These are phyloP conservation scores for Pectinophora gossypiella DNA, from an alignment of 1,140 invertebrate species.

Conservation along the genomic window DNA sequence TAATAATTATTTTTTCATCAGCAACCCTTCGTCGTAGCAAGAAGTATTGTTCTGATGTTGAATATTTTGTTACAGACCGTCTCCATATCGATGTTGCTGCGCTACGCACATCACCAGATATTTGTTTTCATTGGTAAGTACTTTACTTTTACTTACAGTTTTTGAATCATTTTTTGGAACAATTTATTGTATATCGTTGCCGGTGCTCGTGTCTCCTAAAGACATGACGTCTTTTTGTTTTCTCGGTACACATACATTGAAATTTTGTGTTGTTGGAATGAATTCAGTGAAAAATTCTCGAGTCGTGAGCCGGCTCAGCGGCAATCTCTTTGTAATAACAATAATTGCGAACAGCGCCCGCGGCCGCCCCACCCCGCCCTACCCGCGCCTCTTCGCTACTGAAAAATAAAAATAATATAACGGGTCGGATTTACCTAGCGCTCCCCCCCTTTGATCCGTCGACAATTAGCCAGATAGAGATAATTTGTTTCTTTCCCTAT, in stretches of 20 bases:
- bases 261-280: constrained; percentile 52
- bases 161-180: constrained; percentile 5
- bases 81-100: constrained; percentile 97
- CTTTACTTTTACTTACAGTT: no score
- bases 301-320: constrained; percentile 61
- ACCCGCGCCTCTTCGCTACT: constrained; percentile 13
- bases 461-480: constrained; percentile 64
- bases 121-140: constrained; percentile 97
- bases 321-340: constrained; percentile 73
- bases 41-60: background rate
- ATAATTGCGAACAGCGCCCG: constrained; percentile 66
- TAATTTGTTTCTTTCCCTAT: constrained; percentile 65
- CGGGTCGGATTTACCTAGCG: constrained; percentile 59
- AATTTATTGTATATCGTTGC: background rate
- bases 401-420: constrained; percentile 46
- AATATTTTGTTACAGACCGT: constrained; percentile 89
- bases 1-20: no score
- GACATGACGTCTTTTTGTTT: background rate
- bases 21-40: no score
- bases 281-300: constrained; percentile 55
- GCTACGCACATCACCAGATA: constrained; percentile 99
- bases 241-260: constrained; percentile 19
- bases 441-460: constrained; percentile 54
- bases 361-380: constrained; percentile 38
- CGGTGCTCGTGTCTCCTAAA: background rate